phyloP scores from a whole-genome alignment of 2,797 vertebrate species.

The Gymnodraco acuticeps region DNA sequence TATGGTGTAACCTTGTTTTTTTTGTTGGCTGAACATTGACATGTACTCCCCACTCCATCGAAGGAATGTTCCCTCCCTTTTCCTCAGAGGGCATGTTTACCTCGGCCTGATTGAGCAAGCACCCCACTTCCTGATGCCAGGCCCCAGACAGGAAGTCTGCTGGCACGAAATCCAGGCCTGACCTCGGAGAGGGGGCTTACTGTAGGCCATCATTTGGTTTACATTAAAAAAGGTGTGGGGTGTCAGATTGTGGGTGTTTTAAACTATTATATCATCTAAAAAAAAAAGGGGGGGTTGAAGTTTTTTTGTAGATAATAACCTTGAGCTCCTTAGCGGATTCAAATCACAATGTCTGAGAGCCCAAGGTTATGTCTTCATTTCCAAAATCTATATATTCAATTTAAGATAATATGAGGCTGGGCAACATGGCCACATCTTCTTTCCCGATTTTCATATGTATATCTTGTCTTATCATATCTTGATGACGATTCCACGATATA shows the following conservation, averaged over 20 bases:
- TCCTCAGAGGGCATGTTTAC: slow-evolving; percentile 67
- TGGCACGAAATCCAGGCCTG: slow-evolving; percentile 42
- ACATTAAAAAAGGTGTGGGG: not conserved
- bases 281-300: slow-evolving; percentile 6
- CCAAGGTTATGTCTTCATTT: not conserved
- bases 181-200: slow-evolving; percentile 2
- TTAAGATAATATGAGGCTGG: no score
- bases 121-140: slow-evolving; percentile 76
- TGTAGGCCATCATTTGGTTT: slow-evolving; percentile 8
- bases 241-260: not conserved
- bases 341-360: not conserved
- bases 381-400: no score
- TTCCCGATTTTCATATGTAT: no score
- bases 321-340: no score
- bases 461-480: no score
- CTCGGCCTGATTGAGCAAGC: slow-evolving; percentile 65
- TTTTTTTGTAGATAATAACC: slow-evolving; percentile 4
- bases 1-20: slow-evolving; percentile 11
- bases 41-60: slow-evolving; percentile 34
- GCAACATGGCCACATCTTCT: no score
- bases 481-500: no score
- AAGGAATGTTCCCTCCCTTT: slow-evolving; percentile 70
- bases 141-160: slow-evolving; percentile 65
- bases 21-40: slow-evolving; percentile 35
- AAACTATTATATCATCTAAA: not conserved